A percentile compares a stretch with the other conserved stretches of the same genome.
Evolutionary conservation across 2,888 invertebrate species (phyloP).

Genomic region (Zelleria hepariella): DNA sequence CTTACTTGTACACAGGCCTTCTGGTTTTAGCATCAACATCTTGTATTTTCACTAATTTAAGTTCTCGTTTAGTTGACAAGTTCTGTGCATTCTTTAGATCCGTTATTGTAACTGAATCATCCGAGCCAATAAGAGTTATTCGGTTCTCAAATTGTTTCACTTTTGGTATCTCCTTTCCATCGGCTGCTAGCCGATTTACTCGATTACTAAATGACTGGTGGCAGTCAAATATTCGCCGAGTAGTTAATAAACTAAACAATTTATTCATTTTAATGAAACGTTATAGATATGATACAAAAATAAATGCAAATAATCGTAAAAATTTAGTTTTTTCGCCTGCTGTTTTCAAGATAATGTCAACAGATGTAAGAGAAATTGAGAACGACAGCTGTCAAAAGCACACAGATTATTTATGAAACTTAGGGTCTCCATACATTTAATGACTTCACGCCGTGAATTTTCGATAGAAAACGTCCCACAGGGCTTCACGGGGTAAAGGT

Average conservation of each 20-base stretch:
- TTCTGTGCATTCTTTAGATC: slow-evolving; percentile 79
- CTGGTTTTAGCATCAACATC: slow-evolving; percentile 78
- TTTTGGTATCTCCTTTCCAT: slow-evolving; percentile 61
- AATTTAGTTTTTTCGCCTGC: too few relatives aligned
- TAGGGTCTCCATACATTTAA: too few relatives aligned
- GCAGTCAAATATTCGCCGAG: slow-evolving; percentile 31
- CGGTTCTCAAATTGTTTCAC: slow-evolving; percentile 50
- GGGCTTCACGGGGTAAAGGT: too few relatives aligned
- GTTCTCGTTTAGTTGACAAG: slow-evolving; percentile 76
- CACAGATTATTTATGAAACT: too few relatives aligned
- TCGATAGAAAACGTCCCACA: too few relatives aligned
- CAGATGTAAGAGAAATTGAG: too few relatives aligned
- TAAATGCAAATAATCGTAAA: too few relatives aligned
- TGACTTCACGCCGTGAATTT: too few relatives aligned
- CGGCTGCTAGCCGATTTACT: slow-evolving; percentile 34
- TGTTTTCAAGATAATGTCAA: too few relatives aligned
- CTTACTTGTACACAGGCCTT: slow-evolving; percentile 77
- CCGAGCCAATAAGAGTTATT: slow-evolving; percentile 76
- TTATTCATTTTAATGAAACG: slow-evolving; percentile 31
- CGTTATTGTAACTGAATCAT: slow-evolving; percentile 71
- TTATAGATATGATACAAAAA: too few relatives aligned
- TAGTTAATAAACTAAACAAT: slow-evolving; percentile 27
- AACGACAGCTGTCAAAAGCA: too few relatives aligned
- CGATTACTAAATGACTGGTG: slow-evolving; percentile 21
- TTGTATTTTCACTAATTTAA: slow-evolving; percentile 78